Evolutionary conservation across 2,888 invertebrate genomes (phyloP), one percentile per base, ranked within the genome.

Genomic region (Leucophenga maculata): DNA sequence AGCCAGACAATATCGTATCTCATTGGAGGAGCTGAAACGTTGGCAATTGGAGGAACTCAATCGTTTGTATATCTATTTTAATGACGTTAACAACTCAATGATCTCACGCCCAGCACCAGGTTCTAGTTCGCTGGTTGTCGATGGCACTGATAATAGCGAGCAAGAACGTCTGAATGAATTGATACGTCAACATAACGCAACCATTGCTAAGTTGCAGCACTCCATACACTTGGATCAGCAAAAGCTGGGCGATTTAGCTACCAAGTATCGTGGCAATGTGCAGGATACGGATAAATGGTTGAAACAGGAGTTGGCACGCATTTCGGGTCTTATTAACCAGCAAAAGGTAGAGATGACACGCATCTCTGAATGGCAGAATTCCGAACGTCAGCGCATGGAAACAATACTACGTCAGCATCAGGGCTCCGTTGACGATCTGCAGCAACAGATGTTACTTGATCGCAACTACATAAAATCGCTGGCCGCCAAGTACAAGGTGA

Each of bases 211-310:
- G 39, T 71, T 88, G 1, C 86, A 87, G 48, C 85, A 77, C 60
- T 86, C 86, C 0, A 88, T 88, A 9, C 75, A 75, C 14, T 73
- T 76, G 13, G 88, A 88, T 70, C 86, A 87, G 71, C 81, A 86
- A 62, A 85, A 85, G 0, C 69, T 88, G 3, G 76, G 77, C 62
- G 80, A 85, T 20, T 71, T 88, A 6, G 85, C 87, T 0, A 55
- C 79, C 6, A 84, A 84, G 39, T 87, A 88, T 22, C 84, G 81
- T 3, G 84, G 85, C 3, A 87, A 88, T 66, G 85, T 86, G 32
- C 82, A 84, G 59, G 86, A 86, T 59, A 85, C 86, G 75, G 86
- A 86, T 3, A 82, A 82, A 20, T 88, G 87, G 83, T 72, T 88
- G 14, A 85, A 87, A 55, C 78, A 72, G 0, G 88, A 88, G 68